Evolutionary conservation across 2,113 vertebrate species (phyloP).

Genomic region (Bambusicola thoracicus): DNA sequence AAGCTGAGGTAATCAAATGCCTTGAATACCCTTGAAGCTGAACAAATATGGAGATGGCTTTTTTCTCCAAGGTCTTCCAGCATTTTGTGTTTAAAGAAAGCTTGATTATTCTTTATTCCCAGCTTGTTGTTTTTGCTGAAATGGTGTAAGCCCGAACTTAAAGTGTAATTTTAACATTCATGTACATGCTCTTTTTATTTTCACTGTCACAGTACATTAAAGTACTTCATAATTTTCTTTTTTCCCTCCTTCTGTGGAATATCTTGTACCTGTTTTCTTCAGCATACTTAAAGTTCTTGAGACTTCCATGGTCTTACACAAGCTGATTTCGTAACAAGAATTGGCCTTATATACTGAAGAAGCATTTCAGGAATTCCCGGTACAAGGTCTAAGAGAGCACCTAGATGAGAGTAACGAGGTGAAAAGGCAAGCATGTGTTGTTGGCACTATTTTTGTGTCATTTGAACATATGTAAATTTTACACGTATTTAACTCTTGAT

Average conservation of each 20-base stretch:
- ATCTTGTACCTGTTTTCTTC: neutral
- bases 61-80: neutral
- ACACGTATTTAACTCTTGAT: neutral
- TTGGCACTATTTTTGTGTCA: neutral
- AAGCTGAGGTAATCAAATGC: slow-evolving; percentile 89
- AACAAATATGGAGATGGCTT: neutral
- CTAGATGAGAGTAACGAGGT: neutral
- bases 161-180: neutral
- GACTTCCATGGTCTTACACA: neutral
- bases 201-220: neutral
- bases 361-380: neutral
- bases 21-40: neutral
- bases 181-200: fast-evolving
- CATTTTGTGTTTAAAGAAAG: neutral
- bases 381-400: neutral
- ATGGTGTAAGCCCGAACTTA: neutral
- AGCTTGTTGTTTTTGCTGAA: neutral
- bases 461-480: neutral
- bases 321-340: neutral
- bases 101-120: neutral
- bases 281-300: neutral
- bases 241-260: neutral
- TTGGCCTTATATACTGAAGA: neutral
- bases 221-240: neutral
- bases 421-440: neutral